phyloP scores from a whole-genome alignment of 2,797 vertebrate genomes.

The Buceros bicornis region DNA sequence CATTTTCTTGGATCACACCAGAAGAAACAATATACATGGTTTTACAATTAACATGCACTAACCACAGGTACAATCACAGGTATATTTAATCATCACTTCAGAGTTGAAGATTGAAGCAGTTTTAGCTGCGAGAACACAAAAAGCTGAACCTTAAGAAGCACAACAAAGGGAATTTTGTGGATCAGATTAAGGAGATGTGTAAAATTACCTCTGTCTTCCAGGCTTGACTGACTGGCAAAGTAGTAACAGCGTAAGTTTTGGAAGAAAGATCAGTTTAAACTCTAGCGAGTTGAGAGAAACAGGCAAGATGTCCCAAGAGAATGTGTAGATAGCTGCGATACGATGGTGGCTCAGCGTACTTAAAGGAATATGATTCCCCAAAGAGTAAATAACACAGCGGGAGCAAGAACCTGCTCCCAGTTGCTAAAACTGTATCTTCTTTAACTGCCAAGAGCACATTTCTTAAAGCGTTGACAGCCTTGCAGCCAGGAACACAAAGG shows the following conservation, averaged over 20 bases:
- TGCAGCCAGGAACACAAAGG: not conserved
- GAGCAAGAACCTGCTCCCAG: not conserved
- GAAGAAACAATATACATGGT: not conserved
- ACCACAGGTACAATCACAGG: not conserved
- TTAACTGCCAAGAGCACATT: not conserved
- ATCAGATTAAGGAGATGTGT: not conserved
- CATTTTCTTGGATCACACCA: not conserved
- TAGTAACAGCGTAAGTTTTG: not conserved
- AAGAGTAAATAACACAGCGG: not conserved
- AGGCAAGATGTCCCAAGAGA: not conserved
- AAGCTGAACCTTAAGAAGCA: not conserved
- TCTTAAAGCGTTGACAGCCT: not conserved
- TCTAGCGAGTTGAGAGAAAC: not conserved
- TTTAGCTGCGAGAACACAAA: not conserved
- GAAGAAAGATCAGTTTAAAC: not conserved
- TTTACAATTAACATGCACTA: not conserved
- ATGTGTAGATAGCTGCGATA: fast-evolving
- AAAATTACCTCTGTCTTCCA: not conserved
- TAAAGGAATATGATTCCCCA: not conserved
- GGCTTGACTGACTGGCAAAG: not conserved
- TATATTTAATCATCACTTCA: not conserved
- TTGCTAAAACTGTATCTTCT: not conserved
- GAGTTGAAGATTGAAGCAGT: not conserved
- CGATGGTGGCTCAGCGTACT: not conserved
- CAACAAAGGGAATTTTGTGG: not conserved